These are phyloP conservation scores for Lypha dubia DNA, from an alignment of 2,888 invertebrate species.

Conservation along the genomic window DNA sequence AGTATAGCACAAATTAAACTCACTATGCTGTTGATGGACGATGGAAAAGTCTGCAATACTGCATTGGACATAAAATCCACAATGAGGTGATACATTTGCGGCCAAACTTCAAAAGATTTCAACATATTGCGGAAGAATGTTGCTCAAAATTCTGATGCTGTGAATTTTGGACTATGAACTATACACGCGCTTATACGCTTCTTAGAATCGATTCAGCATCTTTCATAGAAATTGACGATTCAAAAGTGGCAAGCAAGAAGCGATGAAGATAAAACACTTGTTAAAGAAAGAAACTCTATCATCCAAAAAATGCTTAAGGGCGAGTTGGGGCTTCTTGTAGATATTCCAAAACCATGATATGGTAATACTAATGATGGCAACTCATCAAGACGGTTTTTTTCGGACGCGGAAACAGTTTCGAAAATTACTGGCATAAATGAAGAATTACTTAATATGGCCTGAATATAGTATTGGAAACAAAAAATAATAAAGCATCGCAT, in stretches of 20 bases:
- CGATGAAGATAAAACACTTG: slow-evolving; percentile 1
- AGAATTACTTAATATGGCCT: slow-evolving; percentile 12
- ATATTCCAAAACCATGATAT: too few species aligned
- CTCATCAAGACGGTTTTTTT: slow-evolving; percentile 8
- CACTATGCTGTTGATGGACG: slow-evolving; percentile 14
- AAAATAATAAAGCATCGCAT: neutral
- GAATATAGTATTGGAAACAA: slow-evolving; percentile 1
- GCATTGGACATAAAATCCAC: slow-evolving; percentile 9
- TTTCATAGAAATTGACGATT: too few species aligned
- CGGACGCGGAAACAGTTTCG: neutral
- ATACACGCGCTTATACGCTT: neutral
- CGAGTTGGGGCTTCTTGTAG: neutral
- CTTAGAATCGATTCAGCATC: neutral
- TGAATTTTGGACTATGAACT: slow-evolving; percentile 1
- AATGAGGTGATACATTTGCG: slow-evolving; percentile 8
- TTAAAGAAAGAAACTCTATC: neutral
- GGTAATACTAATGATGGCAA: slow-evolving; percentile 7
- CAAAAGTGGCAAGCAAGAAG: too few species aligned
- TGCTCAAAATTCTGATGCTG: too few species aligned
- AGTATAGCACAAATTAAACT: slow-evolving; percentile 13
- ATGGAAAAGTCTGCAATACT: slow-evolving; percentile 18
- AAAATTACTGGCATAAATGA: too few species aligned
- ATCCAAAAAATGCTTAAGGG: neutral
- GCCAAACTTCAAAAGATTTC: slow-evolving; percentile 11
- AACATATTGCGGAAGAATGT: neutral